Conservation (phyloP, 2,888 invertebrate species). For the Ormyrus rosae region DNA sequence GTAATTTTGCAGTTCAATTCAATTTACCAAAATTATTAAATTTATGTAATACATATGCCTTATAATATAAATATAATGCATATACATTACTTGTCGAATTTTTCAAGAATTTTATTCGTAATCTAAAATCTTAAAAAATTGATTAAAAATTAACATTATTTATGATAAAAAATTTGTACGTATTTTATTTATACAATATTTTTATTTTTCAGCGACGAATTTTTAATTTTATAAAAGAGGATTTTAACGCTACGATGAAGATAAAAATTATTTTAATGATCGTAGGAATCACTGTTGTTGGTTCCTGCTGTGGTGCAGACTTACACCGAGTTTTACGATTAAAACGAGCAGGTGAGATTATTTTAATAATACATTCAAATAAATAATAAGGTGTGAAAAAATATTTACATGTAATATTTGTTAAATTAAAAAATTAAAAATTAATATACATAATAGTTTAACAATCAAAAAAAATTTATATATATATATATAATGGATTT, state of each 20-base stretch:
- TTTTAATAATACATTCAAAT: constrained; percentile 10
- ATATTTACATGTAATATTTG: background rate
- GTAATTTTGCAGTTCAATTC: too few species aligned
- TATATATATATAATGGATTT: background rate
- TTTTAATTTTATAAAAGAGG: background rate
- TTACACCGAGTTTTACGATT: constrained; percentile 55
- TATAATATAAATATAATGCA: constrained; percentile 10
- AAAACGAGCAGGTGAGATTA: constrained; percentile 61
- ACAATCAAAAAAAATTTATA: background rate
- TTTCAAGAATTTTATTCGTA: too few species aligned
- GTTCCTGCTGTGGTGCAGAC: constrained; percentile 56
- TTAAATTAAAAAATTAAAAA: background rate
- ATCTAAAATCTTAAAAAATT: too few species aligned
- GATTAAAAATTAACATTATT: too few species aligned
- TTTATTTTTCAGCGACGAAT: constrained; percentile 26
- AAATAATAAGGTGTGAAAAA: background rate
- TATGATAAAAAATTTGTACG: too few species aligned
- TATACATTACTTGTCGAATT: background rate
- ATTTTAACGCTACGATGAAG: constrained; percentile 48
- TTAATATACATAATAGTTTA: background rate
- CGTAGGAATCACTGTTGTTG: constrained; percentile 57
- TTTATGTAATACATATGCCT: too few species aligned
- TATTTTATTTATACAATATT: background rate
- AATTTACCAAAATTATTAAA: too few species aligned
- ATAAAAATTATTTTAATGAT: constrained; percentile 43